Base-by-base conservation (phyloP, 2,888 invertebrate genomes). In the Chelonus formosanus region DNA sequence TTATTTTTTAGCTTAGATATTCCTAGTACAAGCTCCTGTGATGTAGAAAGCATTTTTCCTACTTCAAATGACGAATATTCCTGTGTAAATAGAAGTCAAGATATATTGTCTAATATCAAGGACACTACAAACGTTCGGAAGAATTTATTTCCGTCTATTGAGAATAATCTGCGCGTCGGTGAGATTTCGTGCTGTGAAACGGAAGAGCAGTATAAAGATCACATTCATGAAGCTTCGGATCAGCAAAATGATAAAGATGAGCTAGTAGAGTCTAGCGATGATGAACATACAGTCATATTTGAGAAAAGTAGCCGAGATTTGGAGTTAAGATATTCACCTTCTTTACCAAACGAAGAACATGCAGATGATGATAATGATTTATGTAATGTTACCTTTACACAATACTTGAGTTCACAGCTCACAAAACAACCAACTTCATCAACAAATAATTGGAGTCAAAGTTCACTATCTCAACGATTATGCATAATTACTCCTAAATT, bases 401-500 rank as follows among this genome's bases (percentile, higher is more conserved):
- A 79, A 36, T 71, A 73, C 8, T 65, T 80, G n/a, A 73, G 70
- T 6, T 67, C 69, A 4, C 77, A 75, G 63, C 52, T 73, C 43
- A 69, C 68, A 34, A 65, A 59, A 20, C 68, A 54, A 44, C 47
- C 59, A 63, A 48, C 10, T 2, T 35, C 1, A 5, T 50, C 67
- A 31, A 32, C 45, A 6, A 47, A 5, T n/a, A 45, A 62, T 63
- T 50, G 4, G 7, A 62, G 8, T 32, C 36, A 36, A 50, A 5
- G 53, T 55, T 52, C 52, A 57, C 32, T 60, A 4, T 48, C 61
- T 32, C 36, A 57, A 34, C 59, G 67, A 48, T 59, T 65, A 44
- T 74, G 78, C 68, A 79, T 85, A 70, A 76, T 89, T 54, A 85
- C 85, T 5, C 88, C 90, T 4, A 87, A 85, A 84, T 86, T 86